Evolutionary conservation across 2,888 invertebrate genomes (phyloP), one percentile per base, ranked within the genome.

Genomic region (Drosophila koepferae): DNA sequence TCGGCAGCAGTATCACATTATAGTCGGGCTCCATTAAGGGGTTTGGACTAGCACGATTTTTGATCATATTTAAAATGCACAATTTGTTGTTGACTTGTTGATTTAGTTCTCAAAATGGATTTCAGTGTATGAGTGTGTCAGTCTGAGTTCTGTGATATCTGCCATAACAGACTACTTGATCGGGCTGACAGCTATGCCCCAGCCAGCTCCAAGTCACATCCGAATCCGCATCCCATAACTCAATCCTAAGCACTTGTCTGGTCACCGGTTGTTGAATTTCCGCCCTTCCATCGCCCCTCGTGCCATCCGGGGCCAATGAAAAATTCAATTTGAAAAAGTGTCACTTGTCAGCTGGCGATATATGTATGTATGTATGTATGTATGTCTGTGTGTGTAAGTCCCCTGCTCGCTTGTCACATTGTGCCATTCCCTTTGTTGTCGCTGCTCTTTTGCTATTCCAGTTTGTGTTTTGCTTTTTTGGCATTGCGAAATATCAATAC

Each of bases 271-370:
- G 40, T 51, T 71, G 51, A 60, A 61, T 76, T 61, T 71, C 54
- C 74, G 20, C 28, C 49, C 49, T 12, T 12, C 49, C 18, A 5
- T 10, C 46, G 51, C 43, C 34, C 34, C 7, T 23, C n/a, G 16
- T 8, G 60, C 28, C 56, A 54, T 69, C 59, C 20, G 41, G 56
- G 12, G 38, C 38, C 65, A 61, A 59, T 81, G 78, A 81, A 74
- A 85, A 84, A 89, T 87, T 87, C 84, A 84, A 89, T 89, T 84
- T 89, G 73, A 72, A 85, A 84, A 84, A 87, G 54, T 89, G 84
- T 89, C 84, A 89, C 88, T 89, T 87, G 88, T 87, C 84, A 86
- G 76, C 56, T 83, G 69, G 75, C 59, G 80, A 86, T 65, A 73
- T 65, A 72, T 10, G 20, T 20, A 20, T 20, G 20, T 20, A 20